Conservation (phyloP, 2,797 vertebrate species). For the Sebastes alutus region DNA sequence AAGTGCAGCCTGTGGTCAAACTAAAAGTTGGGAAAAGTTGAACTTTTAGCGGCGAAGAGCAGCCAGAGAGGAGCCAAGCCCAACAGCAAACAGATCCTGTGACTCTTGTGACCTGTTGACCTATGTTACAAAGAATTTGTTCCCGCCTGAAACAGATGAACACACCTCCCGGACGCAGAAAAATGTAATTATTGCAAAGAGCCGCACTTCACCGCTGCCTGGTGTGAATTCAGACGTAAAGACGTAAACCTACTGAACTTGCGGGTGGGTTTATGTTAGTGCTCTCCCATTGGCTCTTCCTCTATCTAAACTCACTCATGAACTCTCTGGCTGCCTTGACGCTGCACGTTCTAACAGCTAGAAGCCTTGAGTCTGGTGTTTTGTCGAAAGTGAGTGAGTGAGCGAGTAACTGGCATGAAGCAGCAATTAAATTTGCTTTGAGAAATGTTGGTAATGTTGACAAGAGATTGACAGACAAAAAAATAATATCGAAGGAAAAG, state of each 20-base stretch:
- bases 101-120: too few relatives aligned
- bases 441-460: neutral
- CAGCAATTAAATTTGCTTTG: constrained; percentile 17
- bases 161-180: accelerated
- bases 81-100: too few relatives aligned
- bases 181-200: too few relatives aligned
- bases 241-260: neutral
- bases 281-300: neutral
- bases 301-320: neutral
- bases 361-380: neutral
- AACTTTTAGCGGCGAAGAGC: too few relatives aligned
- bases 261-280: neutral
- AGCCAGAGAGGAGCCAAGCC: too few relatives aligned
- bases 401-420: neutral
- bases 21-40: too few relatives aligned
- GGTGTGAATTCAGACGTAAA: neutral
- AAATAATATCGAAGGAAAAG: neutral
- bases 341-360: neutral
- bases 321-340: neutral
- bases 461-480: constrained; percentile 14
- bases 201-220: too few relatives aligned
- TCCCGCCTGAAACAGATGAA: too few relatives aligned
- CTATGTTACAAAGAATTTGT: too few relatives aligned
- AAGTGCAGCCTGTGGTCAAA: too few relatives aligned
- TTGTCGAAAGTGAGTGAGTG: neutral